Evolutionary conservation across 1,140 invertebrate species (phyloP).

Genomic region (Drosophila orena): DNA sequence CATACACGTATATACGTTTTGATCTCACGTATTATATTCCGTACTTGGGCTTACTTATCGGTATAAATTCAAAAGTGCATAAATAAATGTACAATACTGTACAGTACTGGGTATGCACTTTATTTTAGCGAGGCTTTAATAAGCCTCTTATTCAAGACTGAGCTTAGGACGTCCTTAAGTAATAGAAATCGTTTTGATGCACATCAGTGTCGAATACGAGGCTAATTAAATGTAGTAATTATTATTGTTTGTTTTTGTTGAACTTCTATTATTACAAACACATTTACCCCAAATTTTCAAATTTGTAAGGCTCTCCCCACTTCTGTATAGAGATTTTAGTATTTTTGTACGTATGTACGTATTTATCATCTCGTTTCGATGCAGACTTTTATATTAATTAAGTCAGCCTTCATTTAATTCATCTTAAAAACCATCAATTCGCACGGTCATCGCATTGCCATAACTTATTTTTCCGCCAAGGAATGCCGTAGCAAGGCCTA

Average conservation of each 20-base stretch:
- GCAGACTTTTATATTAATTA: conserved; percentile 19
- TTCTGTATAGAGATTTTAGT: too few relatives aligned
- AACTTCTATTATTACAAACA: too few relatives aligned
- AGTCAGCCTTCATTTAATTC: conserved; percentile 18
- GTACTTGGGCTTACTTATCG: too few relatives aligned
- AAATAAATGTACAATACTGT: too few relatives aligned
- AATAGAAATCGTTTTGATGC: not conserved
- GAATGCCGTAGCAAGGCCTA: conserved; percentile 37
- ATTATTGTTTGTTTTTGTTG: not conserved
- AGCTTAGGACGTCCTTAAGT: not conserved
- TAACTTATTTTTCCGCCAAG: conserved; percentile 17
- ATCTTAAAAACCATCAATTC: conserved; percentile 19
- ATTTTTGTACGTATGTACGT: too few relatives aligned
- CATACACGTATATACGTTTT: too few relatives aligned
- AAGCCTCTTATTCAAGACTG: not conserved
- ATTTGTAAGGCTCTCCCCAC: too few relatives aligned
- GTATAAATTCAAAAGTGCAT: too few relatives aligned
- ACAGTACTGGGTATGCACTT: too few relatives aligned
- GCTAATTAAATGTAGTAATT: not conserved
- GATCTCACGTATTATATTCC: too few relatives aligned
- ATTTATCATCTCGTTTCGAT: not conserved
- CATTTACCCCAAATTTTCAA: too few relatives aligned
- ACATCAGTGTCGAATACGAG: not conserved
- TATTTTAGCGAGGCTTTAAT: not conserved
- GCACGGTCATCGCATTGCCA: conserved; percentile 1